These are phyloP conservation scores for Labia minor DNA, from an alignment of 2,888 invertebrate genomes.

Conservation along the genomic window DNA sequence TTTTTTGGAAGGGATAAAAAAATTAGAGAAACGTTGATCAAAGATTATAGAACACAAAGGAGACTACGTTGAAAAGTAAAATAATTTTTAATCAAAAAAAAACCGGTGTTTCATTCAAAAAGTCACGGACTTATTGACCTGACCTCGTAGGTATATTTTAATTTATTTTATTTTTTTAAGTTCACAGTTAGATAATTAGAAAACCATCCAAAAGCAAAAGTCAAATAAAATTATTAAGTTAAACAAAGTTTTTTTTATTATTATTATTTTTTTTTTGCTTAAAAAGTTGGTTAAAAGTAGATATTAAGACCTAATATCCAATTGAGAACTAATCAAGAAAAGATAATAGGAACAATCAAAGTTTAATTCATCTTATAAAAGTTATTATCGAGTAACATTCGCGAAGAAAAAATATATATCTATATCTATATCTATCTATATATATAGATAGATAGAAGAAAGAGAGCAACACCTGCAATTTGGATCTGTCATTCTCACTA, in stretches of 20 bases:
- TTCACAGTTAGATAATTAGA: slow-evolving; percentile 6
- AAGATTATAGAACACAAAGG: no score
- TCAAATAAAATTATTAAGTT: slow-evolving; percentile 8
- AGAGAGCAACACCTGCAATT: background rate
- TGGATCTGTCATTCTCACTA: background rate
- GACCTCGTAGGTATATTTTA: background rate
- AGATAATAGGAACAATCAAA: background rate
- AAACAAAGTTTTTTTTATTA: background rate
- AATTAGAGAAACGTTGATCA: no score
- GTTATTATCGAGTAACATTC: background rate
- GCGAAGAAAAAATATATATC: background rate
- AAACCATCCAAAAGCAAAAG: background rate
- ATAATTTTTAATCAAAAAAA: no score
- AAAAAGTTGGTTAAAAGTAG: background rate
- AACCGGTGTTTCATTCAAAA: no score
- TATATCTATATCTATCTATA: no score
- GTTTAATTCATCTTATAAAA: slow-evolving; percentile 7
- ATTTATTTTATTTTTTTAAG: background rate
- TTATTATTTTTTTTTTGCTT: background rate
- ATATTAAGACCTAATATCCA: slow-evolving; percentile 13
- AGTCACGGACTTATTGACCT: no score
- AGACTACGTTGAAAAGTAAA: no score
- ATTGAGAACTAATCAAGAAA: slow-evolving; percentile 9
- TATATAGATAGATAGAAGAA: background rate
- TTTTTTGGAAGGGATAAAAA: no score